Percentiles rank a stretch among this genome's conserved stretches.
These are phyloP conservation scores for Polyommatus icarus DNA, from an alignment of 2,888 invertebrate genomes.

Conservation along the genomic window DNA sequence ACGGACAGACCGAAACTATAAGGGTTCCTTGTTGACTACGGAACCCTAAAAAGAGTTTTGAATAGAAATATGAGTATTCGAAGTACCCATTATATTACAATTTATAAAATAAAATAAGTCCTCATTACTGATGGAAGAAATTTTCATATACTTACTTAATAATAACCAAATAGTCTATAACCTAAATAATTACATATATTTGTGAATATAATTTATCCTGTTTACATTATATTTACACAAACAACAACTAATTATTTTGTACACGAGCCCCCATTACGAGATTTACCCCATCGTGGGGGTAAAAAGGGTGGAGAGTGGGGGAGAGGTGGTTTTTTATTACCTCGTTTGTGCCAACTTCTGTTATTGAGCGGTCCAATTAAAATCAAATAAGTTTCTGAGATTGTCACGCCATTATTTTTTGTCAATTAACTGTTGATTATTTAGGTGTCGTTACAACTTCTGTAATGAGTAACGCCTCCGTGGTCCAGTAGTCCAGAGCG, in stretches of 20 bases:
- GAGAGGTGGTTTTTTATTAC: neutral
- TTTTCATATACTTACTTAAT: too few species aligned
- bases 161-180: neutral
- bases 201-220: neutral
- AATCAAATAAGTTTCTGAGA: neutral
- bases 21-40: too few species aligned
- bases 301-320: neutral
- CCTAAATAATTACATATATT: neutral
- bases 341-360: neutral
- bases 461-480: too few species aligned
- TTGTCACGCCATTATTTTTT: neutral
- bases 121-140: too few species aligned
- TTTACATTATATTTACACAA: neutral
- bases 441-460: too few species aligned
- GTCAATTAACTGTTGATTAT: neutral
- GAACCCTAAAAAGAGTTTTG: too few species aligned
- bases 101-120: too few species aligned
- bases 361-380: neutral
- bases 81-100: too few species aligned
- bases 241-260: constrained; percentile 1
- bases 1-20: too few species aligned
- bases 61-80: too few species aligned
- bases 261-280: neutral
- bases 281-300: neutral
- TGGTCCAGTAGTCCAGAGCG: too few species aligned